Evolutionary conservation across 2,113 vertebrate species (phyloP).

Genomic region (Andinoacara biseriatus): DNA sequence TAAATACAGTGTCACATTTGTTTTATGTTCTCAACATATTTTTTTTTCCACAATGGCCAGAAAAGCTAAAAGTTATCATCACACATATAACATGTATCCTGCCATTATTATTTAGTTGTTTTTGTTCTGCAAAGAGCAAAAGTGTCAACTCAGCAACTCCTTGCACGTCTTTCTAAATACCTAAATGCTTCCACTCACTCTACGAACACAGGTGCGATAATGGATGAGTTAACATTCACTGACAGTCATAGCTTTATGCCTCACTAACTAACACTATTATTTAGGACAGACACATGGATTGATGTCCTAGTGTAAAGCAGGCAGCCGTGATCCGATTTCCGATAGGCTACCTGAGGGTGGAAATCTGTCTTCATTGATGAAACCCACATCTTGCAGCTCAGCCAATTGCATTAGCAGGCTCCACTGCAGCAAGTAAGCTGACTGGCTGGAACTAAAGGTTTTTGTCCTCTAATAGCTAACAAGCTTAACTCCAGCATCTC

Average conservation of each 20-base stretch:
- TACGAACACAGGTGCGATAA: neutral
- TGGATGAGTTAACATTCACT: constrained; percentile 61
- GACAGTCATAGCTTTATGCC: constrained; percentile 59
- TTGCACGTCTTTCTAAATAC: neutral
- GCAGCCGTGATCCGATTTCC: constrained; percentile 57
- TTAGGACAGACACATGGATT: constrained; percentile 55
- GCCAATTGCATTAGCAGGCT: constrained; percentile 61
- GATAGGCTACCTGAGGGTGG: constrained; percentile 62
- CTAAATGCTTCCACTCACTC: neutral
- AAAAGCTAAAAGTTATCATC: neutral
- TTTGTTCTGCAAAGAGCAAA: neutral
- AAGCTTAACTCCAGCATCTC: constrained; percentile 23
- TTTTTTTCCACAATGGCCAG: neutral
- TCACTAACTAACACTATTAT: constrained; percentile 53
- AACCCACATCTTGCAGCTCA: constrained; percentile 33
- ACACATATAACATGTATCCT: neutral
- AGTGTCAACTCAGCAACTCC: neutral
- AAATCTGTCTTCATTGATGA: constrained; percentile 58
- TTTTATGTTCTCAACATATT: neutral
- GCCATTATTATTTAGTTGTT: neutral
- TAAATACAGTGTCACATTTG: neutral
- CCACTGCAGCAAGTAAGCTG: constrained; percentile 24
- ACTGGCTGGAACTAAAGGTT: constrained; percentile 30
- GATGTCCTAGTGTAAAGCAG: constrained; percentile 59
- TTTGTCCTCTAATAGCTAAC: constrained; percentile 42